Base-by-base conservation (phyloP, 2,888 invertebrate species). In the Agapostemon virescens region DNA sequence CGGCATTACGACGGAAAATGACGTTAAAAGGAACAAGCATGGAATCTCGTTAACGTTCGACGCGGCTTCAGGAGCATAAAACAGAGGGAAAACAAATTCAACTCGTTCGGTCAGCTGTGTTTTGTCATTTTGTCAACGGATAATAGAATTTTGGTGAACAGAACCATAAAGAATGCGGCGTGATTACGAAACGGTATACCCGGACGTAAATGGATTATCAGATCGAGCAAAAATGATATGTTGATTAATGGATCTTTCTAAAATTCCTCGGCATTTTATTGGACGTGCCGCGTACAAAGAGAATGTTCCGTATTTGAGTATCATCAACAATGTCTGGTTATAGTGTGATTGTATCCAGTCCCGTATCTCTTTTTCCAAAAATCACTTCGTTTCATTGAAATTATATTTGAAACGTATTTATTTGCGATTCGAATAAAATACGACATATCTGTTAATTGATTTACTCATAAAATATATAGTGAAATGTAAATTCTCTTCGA, bases 31-130 rank as follows among this genome's bases (percentile, higher is more conserved):
- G 63, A 75, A 74, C 66, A 76, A 55, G 66, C 72, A 38, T 40
- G 52, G 74, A 61, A 81, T 78, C 81, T 82, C 77, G 77, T 82
- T 77, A 82, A 68, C 77, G 58, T 70, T 70, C 76, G 69, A 74
- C 45, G 63, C 70, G 42, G 64, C 58, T 42, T 76, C 72, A 45
- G 36, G 66, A 72, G 75, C 69, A 66, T 52, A 36, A 81, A 80
- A 73, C 69, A 61, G 49, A 3, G 64, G 61, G 49, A 40, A 69
- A 73, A 80, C 26, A 52, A 67, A 79, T 45, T 66, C 64, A 49
- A 49, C 36, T 58, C 15, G 74, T 36, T 42, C 26, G 26, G 52
- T 66, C 20, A 26, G 23, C 11, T 11, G 2, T 26, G 33, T 63
- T 63, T 20, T n/a, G 36, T 33, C 36, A 20, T 36, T 63, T 63